Percentiles rank a stretch among this genome's conserved stretches.
phyloP scores from a whole-genome alignment of 2,888 invertebrate genomes.

The Hypselothyrea guttata region DNA sequence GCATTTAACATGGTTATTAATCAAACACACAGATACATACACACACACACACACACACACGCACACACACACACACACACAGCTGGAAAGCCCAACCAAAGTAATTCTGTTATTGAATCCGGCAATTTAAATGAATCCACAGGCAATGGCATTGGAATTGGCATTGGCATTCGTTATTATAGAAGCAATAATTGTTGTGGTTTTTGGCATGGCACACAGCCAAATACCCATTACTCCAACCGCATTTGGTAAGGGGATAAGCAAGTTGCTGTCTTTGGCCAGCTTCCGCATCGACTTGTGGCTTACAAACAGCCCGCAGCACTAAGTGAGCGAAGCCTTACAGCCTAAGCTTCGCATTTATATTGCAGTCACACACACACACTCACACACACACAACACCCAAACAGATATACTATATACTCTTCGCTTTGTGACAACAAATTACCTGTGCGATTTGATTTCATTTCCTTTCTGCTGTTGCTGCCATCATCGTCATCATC shows the following conservation, averaged over 20 bases:
- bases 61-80: slow-evolving; percentile 16
- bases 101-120: slow-evolving; percentile 64
- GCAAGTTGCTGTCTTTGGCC: slow-evolving; percentile 26
- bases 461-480: slow-evolving; percentile 56
- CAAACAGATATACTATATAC: background rate
- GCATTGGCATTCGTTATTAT: slow-evolving; percentile 41
- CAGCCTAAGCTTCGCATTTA: slow-evolving; percentile 62
- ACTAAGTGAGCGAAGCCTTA: slow-evolving; percentile 35
- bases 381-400: slow-evolving; percentile 7
- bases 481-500: slow-evolving; percentile 19
- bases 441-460: slow-evolving; percentile 75
- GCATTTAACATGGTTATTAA: slow-evolving; percentile 66
- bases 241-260: slow-evolving; percentile 38
- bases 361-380: slow-evolving; percentile 49
- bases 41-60: slow-evolving; percentile 13
- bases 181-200: slow-evolving; percentile 71
- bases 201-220: slow-evolving; percentile 40
- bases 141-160: slow-evolving; percentile 28
- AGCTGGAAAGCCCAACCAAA: slow-evolving; percentile 25
- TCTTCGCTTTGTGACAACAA: slow-evolving; percentile 53
- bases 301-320: slow-evolving; percentile 41
- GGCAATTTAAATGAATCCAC: slow-evolving; percentile 68
- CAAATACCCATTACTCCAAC: slow-evolving; percentile 49
- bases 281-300: slow-evolving; percentile 35
- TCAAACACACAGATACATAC: slow-evolving; percentile 43